A percentile compares a stretch with the other conserved stretches of the same genome.
phyloP scores from a whole-genome alignment of 2,888 invertebrate species.

The Drosophila anomalipes region DNA sequence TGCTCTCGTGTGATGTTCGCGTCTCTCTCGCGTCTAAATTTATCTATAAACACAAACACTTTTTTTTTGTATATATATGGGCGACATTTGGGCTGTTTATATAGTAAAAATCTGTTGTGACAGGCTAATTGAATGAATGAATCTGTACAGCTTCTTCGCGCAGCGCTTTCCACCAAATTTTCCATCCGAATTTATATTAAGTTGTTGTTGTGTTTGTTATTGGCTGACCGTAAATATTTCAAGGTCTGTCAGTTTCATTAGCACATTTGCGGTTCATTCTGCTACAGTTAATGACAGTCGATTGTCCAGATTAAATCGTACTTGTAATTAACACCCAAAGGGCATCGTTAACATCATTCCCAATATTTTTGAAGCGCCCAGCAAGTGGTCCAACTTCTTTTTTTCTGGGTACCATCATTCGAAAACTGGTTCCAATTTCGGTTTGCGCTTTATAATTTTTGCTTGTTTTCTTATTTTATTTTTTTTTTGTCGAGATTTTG shows the following conservation, averaged over 20 bases:
- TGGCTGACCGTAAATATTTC: slow-evolving; percentile 33
- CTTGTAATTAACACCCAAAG: slow-evolving; percentile 80
- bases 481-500: slow-evolving; percentile 15
- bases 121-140: slow-evolving; percentile 73
- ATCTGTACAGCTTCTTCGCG: slow-evolving; percentile 37
- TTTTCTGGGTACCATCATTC: slow-evolving; percentile 44
- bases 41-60: slow-evolving; percentile 64
- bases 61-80: slow-evolving; percentile 18
- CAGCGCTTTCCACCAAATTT: slow-evolving; percentile 39
- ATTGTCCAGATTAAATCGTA: slow-evolving; percentile 74
- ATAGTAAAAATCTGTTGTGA: slow-evolving; percentile 53
- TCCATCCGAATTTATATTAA: slow-evolving; percentile 21
- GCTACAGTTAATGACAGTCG: slow-evolving; percentile 70
- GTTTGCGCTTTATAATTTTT: slow-evolving; percentile 6
- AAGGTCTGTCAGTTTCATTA: slow-evolving; percentile 68
- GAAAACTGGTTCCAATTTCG: slow-evolving; percentile 46
- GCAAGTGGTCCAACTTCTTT: slow-evolving; percentile 47
- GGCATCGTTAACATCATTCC: slow-evolving; percentile 81
- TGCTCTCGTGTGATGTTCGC: slow-evolving; percentile 24
- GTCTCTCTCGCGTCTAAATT: slow-evolving; percentile 60
- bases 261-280: slow-evolving; percentile 68
- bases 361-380: slow-evolving; percentile 51
- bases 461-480: slow-evolving; percentile 2
- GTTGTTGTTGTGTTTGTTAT: slow-evolving; percentile 3
- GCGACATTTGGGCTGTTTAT: slow-evolving; percentile 54